Evolutionary conservation across 2,113 vertebrate genomes (phyloP), one percentile per base, ranked within the genome.

Genomic region (Atherinomorus stipes): DNA sequence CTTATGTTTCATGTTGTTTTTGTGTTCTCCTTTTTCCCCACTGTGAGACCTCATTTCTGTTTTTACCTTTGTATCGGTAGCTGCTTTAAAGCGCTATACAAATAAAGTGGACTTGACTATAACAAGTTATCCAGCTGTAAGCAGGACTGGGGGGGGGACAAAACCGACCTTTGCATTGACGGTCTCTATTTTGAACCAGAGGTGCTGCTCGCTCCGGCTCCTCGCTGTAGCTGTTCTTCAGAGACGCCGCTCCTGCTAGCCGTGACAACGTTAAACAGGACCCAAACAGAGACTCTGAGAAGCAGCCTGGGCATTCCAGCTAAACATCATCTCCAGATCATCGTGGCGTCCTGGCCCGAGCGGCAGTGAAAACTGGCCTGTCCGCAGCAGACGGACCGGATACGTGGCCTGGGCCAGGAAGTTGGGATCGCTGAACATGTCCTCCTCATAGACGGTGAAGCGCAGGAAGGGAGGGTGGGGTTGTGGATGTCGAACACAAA

Each of bases 391-490:
- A 23, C 94, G 94, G 57, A 96, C 90, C 0, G 95, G 95, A 81
- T 93, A 96, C 10, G 93, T 95, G 0, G 94, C 95, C 85, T 96
- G 95, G 2, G 95, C 95, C 91, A 96, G 68, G 87, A 96, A 96
- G 92, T 96, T 96, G 7, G 95, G 95, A 70, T 96, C 95, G 0
- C 95, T 96, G 93, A 96, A 96, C 95, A 96, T 96, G 94, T 96
- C 95, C 89, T 96, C 95, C 81, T 96, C 95, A 0, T 94, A 96
- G 26, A 96, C 94, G 53, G 94, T 94, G 0, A 96, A 96, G 40
- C 95, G 95, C 64, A 96, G 93, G 66, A 96, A 95, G 77, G 94
- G 0, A 96, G 96, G 76, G 94, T 91, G 0, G 95, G 94, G 75
- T 96, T 96, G 81, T 95, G 95, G 85, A 96, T 90, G 81, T 96